phyloP scores from a whole-genome alignment of 2,888 invertebrate species.

The Bellardia pandia region DNA sequence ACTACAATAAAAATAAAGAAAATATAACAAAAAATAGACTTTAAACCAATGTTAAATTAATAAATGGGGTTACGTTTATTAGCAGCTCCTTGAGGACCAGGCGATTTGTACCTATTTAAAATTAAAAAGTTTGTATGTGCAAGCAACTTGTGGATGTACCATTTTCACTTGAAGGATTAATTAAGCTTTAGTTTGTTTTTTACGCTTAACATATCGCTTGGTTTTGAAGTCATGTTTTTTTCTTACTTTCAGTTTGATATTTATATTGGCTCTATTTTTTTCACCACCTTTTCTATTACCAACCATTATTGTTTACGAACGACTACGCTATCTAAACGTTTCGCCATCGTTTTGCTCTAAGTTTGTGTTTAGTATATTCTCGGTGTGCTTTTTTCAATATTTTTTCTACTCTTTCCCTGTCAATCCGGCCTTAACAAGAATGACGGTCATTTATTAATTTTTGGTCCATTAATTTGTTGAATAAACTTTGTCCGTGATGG shows the following conservation, averaged over 20 bases:
- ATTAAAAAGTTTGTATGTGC: too few species aligned
- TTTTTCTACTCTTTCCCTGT: slow-evolving; percentile 25
- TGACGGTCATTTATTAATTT: slow-evolving; percentile 73
- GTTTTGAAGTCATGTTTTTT: background rate
- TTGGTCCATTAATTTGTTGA: slow-evolving; percentile 74
- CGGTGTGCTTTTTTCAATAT: background rate
- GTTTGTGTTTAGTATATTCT: slow-evolving; percentile 52
- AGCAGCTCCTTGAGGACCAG: too few species aligned
- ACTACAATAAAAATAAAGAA: background rate
- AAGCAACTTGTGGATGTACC: too few species aligned
- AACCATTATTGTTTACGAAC: slow-evolving; percentile 27
- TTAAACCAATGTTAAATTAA: too few species aligned
- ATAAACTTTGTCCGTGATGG: slow-evolving; percentile 71
- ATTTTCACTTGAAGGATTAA: background rate
- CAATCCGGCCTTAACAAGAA: slow-evolving; percentile 64
- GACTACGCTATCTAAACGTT: slow-evolving; percentile 25
- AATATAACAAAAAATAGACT: background rate
- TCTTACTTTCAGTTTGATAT: background rate
- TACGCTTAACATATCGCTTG: background rate
- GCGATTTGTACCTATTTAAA: too few species aligned
- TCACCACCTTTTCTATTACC: slow-evolving; percentile 3
- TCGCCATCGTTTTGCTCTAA: slow-evolving; percentile 48
- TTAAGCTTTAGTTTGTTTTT: background rate
- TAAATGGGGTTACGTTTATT: too few species aligned
- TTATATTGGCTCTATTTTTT: background rate